phyloP scores from a whole-genome alignment of 2,113 vertebrate species.

The Rattus rattus region DNA sequence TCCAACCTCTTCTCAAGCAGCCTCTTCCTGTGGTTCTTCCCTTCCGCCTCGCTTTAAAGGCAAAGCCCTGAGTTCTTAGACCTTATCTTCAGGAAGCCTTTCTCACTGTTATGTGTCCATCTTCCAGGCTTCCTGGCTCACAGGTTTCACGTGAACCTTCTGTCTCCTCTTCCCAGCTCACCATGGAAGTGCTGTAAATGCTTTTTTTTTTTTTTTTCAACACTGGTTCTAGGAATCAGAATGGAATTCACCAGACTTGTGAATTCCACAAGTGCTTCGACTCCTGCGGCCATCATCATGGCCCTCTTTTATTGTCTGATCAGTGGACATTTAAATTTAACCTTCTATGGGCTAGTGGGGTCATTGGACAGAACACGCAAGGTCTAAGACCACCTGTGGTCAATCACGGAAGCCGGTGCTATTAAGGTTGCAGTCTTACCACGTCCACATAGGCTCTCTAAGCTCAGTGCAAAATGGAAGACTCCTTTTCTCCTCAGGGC shows the following conservation, averaged over 20 bases:
- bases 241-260: background rate
- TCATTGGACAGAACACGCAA: background rate
- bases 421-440: too few relatives aligned
- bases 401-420: background rate
- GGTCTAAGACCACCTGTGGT: background rate
- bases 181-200: background rate
- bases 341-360: accelerated
- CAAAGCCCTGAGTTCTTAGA: background rate
- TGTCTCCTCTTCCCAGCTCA: background rate
- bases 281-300: background rate
- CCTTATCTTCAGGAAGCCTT: background rate
- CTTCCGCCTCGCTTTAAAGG: background rate
- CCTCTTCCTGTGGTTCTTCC: background rate
- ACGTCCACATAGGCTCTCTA: too few relatives aligned
- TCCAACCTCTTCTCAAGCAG: background rate
- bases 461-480: too few relatives aligned
- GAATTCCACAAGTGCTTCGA: background rate
- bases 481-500: too few relatives aligned
- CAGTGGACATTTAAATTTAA: background rate
- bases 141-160: background rate
- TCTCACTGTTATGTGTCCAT: background rate
- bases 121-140: background rate
- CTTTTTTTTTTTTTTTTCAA: background rate
- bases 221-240: background rate
- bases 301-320: background rate